Base-by-base conservation (phyloP, 2,797 vertebrate genomes). In the Hozukius guyotensis region DNA sequence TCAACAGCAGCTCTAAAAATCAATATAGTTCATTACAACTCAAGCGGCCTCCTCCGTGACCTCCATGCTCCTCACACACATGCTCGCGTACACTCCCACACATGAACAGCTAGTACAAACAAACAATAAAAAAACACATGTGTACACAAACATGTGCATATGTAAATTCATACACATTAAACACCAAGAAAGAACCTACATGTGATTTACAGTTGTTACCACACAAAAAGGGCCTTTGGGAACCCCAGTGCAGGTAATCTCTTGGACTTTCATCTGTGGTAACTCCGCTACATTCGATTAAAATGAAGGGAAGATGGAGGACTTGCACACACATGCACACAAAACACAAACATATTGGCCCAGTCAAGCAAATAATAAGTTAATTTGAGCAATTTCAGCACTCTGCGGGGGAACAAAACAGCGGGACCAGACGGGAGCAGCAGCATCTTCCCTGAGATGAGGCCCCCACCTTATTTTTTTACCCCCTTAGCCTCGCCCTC, bases 291-390 rank as follows among this genome's bases (percentile, higher is more conserved):
- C 87, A 94, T 95, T 95, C 81, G 87, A 96, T 96, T 96, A 95
- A 94, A 94, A 93, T 81, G 63, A 82, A 83, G 69, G 72, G 62
- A 88, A 89, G 88, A 82, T 62, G 80, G 82, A 85, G 80, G 72
- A 80, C 83, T 85, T 80, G 86, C 91, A 88, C 92, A 87, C 87
- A 89, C 92, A 86, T 83, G 86, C 93, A 93, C 92, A 94, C 90
- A 94, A 93, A 94, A 95, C 92, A 95, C 92, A 95, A 96, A 95
- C 95, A 96, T 94, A 96, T 96, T 96, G 95, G 94, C 92, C 95
- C 94, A 96, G 95, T 95, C 95, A 95, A 96, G 95, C 96, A 96
- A 96, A 96, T 96, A 96, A 96, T 96, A 96, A 96, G 96, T 95
- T 96, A 96, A 96, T 96, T 96, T 95, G 93, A 96, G 96, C 96